These are phyloP conservation scores for Cervus canadensis DNA, from an alignment of 2,113 vertebrate species.

Conservation along the genomic window DNA sequence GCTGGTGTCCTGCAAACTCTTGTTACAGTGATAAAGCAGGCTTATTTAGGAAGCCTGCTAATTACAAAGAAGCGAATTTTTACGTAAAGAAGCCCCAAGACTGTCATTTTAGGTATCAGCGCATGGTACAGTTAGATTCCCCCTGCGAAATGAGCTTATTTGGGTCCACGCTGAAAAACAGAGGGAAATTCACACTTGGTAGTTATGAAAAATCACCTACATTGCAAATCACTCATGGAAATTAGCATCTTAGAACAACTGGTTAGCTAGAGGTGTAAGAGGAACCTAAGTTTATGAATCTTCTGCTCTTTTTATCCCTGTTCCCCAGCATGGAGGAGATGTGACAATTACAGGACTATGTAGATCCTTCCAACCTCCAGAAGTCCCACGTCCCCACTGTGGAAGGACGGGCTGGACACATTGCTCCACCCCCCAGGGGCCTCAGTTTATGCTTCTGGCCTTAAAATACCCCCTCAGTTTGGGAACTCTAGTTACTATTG, in stretches of 20 bases:
- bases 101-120: too few species aligned
- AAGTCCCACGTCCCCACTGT: not conserved
- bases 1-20: not conserved
- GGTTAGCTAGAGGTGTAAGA: not conserved
- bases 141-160: not conserved
- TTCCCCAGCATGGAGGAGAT: too few species aligned
- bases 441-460: not conserved
- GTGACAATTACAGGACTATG: not conserved
- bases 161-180: not conserved
- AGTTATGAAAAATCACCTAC: not conserved
- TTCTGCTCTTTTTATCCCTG: not conserved
- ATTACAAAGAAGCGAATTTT: not conserved
- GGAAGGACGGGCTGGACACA: rapidly evolving
- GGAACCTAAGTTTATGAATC: not conserved
- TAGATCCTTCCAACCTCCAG: not conserved
- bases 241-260: not conserved
- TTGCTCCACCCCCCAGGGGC: not conserved
- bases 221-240: not conserved
- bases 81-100: not conserved
- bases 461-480: not conserved
- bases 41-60: not conserved
- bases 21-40: not conserved
- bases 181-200: not conserved
- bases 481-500: not conserved
- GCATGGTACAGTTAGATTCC: rapidly evolving